Conservation (phyloP, 2,888 invertebrate genomes). For the Diadromus collaris region DNA sequence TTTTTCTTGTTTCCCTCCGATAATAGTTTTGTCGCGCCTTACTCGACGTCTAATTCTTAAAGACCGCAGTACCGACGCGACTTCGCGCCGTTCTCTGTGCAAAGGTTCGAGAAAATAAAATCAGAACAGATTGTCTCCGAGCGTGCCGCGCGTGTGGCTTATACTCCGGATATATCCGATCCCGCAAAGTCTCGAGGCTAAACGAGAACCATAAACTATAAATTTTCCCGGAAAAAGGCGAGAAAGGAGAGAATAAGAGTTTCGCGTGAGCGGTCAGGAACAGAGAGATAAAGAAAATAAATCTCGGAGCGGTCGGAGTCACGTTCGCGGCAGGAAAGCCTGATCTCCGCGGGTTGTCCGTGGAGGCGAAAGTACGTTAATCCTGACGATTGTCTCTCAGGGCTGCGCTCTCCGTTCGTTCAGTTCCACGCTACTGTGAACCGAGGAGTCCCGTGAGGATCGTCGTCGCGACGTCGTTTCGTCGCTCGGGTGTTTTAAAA, state of each 20-base stretch:
- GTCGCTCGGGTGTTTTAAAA: constrained; percentile 48
- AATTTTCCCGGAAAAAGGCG: not conserved
- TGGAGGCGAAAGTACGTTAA: constrained; percentile 18
- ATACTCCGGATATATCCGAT: not conserved
- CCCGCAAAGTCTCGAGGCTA: not conserved
- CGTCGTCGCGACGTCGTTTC: not conserved
- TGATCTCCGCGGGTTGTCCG: constrained; percentile 9
- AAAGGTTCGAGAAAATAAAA: not conserved
- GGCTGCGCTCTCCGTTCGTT: constrained; percentile 7
- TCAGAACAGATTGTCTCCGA: constrained; percentile 5
- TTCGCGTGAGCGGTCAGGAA: constrained; percentile 9
- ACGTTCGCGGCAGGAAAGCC: constrained; percentile 5
- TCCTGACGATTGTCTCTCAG: constrained; percentile 31
- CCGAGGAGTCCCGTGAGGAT: constrained; percentile 18
- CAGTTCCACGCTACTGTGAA: not conserved
- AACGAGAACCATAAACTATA: constrained; percentile 1
- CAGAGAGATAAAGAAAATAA: constrained; percentile 6
- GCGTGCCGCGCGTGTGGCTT: constrained; percentile 1
- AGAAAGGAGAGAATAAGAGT: not conserved
- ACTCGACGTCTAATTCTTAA: too few species aligned
- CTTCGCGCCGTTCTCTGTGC: not conserved
- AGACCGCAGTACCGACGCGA: too few species aligned
- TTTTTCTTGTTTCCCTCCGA: too few species aligned
- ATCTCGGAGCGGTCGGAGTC: constrained; percentile 6
- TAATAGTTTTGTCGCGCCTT: too few species aligned